Conservation (phyloP, 2,888 invertebrate genomes). For the Spicauda simplicius region DNA sequence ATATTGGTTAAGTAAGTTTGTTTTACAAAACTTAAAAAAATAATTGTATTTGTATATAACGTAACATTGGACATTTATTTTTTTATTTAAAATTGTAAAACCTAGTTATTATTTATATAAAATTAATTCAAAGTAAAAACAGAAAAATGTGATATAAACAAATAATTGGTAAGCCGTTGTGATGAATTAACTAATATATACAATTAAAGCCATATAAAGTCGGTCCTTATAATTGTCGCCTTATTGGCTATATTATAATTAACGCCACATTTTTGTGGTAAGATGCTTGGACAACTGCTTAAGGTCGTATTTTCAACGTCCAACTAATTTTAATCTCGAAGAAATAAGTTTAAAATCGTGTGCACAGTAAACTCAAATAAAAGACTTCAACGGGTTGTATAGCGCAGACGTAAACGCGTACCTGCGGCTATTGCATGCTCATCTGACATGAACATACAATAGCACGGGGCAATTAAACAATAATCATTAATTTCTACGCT, state of each 20-base stretch:
- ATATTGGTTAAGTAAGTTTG: background rate
- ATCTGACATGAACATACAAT: slow-evolving; percentile 29
- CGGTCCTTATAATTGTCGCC: background rate
- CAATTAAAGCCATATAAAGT: background rate
- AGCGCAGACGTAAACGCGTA: background rate
- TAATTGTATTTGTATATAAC: no score
- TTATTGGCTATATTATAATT: background rate
- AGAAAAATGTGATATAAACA: no score
- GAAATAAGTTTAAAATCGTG: background rate
- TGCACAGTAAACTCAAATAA: slow-evolving; percentile 35
- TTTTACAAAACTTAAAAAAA: background rate
- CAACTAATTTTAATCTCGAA: background rate
- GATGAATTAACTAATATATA: background rate
- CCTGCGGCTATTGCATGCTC: slow-evolving; percentile 21
- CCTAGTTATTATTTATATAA: no score
- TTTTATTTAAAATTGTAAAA: no score
- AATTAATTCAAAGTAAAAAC: no score
- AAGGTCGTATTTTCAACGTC: background rate
- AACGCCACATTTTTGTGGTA: background rate
- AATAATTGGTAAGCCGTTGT: no score
- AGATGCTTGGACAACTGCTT: background rate
- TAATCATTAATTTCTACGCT: slow-evolving; percentile 27
- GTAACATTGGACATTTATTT: no score
- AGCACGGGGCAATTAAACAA: slow-evolving; percentile 35
- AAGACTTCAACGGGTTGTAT: slow-evolving; percentile 50